phyloP scores from a whole-genome alignment of 2,888 invertebrate genomes.

The Rotaria macrura region DNA sequence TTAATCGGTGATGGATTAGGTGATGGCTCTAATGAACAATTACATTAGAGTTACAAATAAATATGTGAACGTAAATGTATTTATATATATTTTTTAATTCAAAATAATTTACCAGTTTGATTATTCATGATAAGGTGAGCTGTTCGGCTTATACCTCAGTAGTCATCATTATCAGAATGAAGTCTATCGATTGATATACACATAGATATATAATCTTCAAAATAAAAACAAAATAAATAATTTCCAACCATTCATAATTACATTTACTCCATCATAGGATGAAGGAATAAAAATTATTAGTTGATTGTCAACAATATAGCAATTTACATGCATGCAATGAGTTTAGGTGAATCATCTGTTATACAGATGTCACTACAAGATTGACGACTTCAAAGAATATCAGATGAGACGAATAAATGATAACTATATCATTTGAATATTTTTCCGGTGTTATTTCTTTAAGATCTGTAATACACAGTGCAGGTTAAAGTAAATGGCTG shows the following conservation, averaged over 20 bases:
- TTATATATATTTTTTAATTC: not conserved
- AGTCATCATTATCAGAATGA: not conserved
- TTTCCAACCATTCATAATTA: not conserved
- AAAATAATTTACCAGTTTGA: not conserved
- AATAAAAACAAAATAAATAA: not conserved
- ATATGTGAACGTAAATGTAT: no score
- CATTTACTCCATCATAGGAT: not conserved
- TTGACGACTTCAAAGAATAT: not conserved
- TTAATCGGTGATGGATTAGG: not conserved
- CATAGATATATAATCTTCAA: not conserved
- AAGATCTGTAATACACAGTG: no score
- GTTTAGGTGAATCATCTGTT: not conserved
- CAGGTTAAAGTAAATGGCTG: no score
- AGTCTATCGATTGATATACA: not conserved
- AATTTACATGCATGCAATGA: not conserved
- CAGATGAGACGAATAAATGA: no score
- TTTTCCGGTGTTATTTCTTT: no score
- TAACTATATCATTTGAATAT: no score
- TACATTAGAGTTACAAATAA: no score
- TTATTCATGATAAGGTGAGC: not conserved
- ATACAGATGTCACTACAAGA: not conserved
- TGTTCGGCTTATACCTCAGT: not conserved
- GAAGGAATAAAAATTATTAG: not conserved
- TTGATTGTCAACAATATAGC: not conserved
- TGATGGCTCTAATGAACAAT: not conserved